These are phyloP conservation scores for Ormyrus rosae DNA, from an alignment of 2,888 invertebrate species.

Conservation along the genomic window DNA sequence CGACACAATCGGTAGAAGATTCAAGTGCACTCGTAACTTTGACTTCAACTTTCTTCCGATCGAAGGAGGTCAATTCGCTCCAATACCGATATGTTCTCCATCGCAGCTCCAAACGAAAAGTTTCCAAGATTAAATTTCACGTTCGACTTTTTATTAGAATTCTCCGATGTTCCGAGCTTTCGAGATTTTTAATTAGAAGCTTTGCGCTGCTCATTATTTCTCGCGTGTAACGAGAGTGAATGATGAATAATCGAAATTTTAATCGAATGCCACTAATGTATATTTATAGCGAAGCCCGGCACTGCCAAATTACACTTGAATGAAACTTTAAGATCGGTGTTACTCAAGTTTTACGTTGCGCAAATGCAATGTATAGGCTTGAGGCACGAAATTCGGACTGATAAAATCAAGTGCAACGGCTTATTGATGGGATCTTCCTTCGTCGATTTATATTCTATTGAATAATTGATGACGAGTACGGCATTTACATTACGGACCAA, in stretches of 20 bases:
- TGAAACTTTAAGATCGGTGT: constrained; percentile 12
- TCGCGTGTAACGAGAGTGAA: too few relatives aligned
- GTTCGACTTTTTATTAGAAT: too few relatives aligned
- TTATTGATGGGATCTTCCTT: constrained; percentile 23
- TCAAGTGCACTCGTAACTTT: neutral
- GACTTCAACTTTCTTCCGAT: constrained; percentile 22
- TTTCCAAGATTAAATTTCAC: neutral
- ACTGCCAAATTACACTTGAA: constrained; percentile 31
- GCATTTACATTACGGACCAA: constrained; percentile 3
- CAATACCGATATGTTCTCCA: neutral
- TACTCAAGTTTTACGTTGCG: neutral
- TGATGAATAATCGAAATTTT: neutral
- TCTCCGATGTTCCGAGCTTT: too few relatives aligned
- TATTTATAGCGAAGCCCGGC: neutral
- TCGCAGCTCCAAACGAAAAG: constrained; percentile 20
- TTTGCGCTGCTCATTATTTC: too few relatives aligned
- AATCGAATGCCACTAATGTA: too few relatives aligned
- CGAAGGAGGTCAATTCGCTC: constrained; percentile 2
- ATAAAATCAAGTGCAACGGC: constrained; percentile 14
- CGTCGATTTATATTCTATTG: constrained; percentile 16
- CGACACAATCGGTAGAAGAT: neutral
- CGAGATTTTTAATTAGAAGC: too few relatives aligned
- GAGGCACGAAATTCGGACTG: constrained; percentile 6
- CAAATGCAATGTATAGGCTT: neutral
- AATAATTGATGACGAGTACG: constrained; percentile 3